Conservation (phyloP, 92 coral and sea anemone species). For the Epizoanthus stellaris region DNA sequence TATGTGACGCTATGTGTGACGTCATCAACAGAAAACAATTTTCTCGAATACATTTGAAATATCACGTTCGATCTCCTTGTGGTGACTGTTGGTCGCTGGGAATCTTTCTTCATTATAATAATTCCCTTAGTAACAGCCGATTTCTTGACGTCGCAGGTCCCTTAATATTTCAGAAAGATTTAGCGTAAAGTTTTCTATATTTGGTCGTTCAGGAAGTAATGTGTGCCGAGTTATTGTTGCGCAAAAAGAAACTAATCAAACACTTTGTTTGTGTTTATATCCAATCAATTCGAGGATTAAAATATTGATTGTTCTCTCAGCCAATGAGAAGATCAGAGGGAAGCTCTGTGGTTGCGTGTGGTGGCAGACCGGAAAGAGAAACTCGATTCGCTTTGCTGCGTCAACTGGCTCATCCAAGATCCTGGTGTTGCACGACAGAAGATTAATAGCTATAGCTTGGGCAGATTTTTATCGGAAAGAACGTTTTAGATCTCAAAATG, state of each 20-base stretch:
- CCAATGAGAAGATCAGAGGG: conserved; percentile 32
- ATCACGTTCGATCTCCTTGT: no score
- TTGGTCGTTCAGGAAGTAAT: conserved; percentile 26
- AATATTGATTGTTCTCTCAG: background rate
- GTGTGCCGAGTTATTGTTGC: background rate
- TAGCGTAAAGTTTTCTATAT: background rate
- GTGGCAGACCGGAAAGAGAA: conserved; percentile 19
- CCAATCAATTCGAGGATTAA: conserved; percentile 2
- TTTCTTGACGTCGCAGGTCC: no score
- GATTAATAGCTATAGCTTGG: background rate
- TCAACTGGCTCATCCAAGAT: background rate
- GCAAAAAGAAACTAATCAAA: background rate
- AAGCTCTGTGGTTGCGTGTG: background rate
- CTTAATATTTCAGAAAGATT: no score
- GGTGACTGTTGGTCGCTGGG: no score
- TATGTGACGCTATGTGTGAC: no score
- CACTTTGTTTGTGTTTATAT: background rate
- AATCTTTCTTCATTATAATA: no score
- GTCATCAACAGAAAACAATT: no score
- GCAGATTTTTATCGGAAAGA: background rate
- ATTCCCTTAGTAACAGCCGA: no score
- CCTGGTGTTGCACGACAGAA: background rate
- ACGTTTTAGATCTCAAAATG: conserved; percentile 7
- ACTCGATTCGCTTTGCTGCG: background rate
- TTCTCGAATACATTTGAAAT: no score